Conservation (phyloP, 2,888 invertebrate species). For the Drosophila histrio region DNA sequence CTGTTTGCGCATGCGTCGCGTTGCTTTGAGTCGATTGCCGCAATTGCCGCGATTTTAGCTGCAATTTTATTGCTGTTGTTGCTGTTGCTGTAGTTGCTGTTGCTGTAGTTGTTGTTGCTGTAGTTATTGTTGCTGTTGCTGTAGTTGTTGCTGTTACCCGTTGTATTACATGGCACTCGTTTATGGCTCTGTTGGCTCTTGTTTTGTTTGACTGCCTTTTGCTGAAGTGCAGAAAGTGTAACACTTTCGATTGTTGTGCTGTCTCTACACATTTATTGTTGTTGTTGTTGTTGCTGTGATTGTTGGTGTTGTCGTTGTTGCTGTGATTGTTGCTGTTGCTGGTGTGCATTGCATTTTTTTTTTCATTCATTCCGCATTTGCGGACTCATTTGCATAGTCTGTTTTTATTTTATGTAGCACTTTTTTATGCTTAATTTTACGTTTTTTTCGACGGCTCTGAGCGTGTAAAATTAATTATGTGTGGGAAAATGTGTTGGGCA, state of each 20-base stretch:
- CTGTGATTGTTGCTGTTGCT: conserved; percentile 21
- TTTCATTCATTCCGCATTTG: conserved; percentile 78
- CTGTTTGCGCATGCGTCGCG: conserved; percentile 70
- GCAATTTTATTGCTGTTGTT: conserved; percentile 37
- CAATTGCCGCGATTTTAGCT: conserved; percentile 67
- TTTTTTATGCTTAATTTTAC: conserved; percentile 46
- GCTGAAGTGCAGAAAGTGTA: conserved; percentile 79
- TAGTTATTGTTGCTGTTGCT: conserved; percentile 22
- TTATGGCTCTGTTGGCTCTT: conserved; percentile 62
- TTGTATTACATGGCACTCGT: conserved; percentile 74
- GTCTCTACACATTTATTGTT: conserved; percentile 36
- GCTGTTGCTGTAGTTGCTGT: conserved; percentile 20
- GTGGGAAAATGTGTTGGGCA: conserved; percentile 72
- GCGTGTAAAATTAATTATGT: conserved; percentile 70
- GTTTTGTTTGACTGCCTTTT: conserved; percentile 56
- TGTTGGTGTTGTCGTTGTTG: conserved; percentile 33
- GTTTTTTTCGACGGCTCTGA: conserved; percentile 21
- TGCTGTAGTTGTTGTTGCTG: conserved; percentile 11
- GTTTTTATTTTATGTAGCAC: conserved; percentile 34
- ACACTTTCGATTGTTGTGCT: conserved; percentile 80
- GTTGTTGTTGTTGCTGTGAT: conserved; percentile 17
- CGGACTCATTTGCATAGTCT: conserved; percentile 75
- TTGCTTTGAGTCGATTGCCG: conserved; percentile 69
- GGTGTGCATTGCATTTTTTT: conserved; percentile 72
- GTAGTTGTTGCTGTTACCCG: conserved; percentile 44